Evolutionary conservation across 2,797 vertebrate genomes (phyloP).

Genomic region (Squalus acanthias): DNA sequence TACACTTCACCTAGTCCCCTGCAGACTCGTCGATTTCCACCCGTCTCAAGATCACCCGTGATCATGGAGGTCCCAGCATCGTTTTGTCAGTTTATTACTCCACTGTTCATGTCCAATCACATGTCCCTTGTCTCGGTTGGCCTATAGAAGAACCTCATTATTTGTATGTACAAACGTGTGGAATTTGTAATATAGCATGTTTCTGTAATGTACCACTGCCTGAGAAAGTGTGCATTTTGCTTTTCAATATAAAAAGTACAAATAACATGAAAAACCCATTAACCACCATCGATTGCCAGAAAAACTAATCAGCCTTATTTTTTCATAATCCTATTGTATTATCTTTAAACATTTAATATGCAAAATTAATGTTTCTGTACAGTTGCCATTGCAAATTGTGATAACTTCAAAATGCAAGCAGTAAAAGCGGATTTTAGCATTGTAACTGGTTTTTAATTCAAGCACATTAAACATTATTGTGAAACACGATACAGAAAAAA

Average conservation of each 20-base stretch:
- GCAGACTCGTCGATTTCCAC: neutral
- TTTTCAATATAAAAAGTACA: neutral
- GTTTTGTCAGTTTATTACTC: neutral
- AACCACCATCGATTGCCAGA: neutral
- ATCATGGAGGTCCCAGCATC: neutral
- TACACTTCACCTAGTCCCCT: neutral
- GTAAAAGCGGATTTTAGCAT: slow-evolving; percentile 5
- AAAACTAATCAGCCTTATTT: neutral
- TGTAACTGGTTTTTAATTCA: neutral
- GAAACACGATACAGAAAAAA: neutral
- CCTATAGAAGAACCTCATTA: neutral
- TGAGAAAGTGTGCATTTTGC: neutral
- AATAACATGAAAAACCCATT: neutral
- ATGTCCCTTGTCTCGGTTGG: neutral
- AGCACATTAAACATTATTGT: neutral
- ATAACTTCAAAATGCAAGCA: neutral
- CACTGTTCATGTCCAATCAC: neutral
- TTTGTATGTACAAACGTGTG: neutral
- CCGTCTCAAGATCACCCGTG: neutral
- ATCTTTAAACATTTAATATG: neutral
- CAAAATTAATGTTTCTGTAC: neutral
- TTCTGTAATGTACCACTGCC: neutral
- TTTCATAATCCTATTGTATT: neutral
- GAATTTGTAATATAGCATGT: neutral
- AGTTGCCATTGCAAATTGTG: neutral